Evolutionary conservation across 1,140 invertebrate species (phyloP).

Genomic region (Sminthurinus signatus): DNA sequence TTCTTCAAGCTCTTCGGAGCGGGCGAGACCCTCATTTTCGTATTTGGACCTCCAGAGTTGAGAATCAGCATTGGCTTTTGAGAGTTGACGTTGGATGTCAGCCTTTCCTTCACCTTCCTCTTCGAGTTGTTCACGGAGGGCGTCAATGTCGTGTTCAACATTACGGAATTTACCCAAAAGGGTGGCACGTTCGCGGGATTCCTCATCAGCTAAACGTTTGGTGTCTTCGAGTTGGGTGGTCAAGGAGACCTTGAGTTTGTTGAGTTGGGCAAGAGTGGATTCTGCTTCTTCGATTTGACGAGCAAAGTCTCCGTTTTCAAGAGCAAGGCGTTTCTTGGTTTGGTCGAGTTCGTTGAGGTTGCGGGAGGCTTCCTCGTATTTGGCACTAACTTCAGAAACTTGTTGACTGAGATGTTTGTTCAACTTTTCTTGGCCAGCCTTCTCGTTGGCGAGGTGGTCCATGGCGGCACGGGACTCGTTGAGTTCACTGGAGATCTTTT

Average conservation of each 20-base stretch:
- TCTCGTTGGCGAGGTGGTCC: slow-evolving; percentile 85
- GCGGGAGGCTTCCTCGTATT: slow-evolving; percentile 92
- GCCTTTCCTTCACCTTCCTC: slow-evolving; percentile 92
- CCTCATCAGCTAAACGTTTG: slow-evolving; percentile 95
- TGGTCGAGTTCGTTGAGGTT: slow-evolving; percentile 84
- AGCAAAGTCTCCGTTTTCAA: slow-evolving; percentile 91
- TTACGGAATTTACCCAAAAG: slow-evolving; percentile 94
- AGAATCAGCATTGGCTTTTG: slow-evolving; percentile 89
- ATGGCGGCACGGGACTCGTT: slow-evolving; percentile 82
- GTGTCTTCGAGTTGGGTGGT: slow-evolving; percentile 77
- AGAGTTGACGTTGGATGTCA: slow-evolving; percentile 89
- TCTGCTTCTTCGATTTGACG: slow-evolving; percentile 95
- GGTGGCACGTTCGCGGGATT: slow-evolving; percentile 85
- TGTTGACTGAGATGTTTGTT: slow-evolving; percentile 92
- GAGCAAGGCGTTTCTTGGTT: slow-evolving; percentile 91
- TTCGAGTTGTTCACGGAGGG: slow-evolving; percentile 85
- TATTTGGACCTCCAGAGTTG: slow-evolving; percentile 95
- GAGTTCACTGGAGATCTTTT: slow-evolving; percentile 82
- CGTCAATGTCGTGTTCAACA: slow-evolving; percentile 94
- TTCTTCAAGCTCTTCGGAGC: slow-evolving; percentile 96
- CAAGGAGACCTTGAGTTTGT: slow-evolving; percentile 93
- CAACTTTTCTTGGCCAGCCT: slow-evolving; percentile 93
- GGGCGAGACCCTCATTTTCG: slow-evolving; percentile 91
- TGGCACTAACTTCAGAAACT: slow-evolving; percentile 87
- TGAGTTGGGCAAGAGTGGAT: slow-evolving; percentile 89